Evolutionary conservation across 2,797 vertebrate species (phyloP), one percentile per base, ranked within the genome.

Genomic region (Onychomys leucogaster): DNA sequence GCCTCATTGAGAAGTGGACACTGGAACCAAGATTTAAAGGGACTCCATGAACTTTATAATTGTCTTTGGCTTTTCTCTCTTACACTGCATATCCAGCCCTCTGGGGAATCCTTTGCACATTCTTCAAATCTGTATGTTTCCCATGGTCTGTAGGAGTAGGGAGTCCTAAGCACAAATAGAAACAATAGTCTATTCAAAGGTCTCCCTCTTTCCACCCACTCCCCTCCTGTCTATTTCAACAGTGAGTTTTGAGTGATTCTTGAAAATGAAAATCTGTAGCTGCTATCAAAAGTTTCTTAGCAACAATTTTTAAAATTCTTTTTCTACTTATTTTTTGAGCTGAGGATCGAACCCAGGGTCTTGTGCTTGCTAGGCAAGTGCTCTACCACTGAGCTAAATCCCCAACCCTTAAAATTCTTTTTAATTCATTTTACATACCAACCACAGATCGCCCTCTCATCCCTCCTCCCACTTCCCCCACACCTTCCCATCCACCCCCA

Each of bases 231-330:
- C 57, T 41, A 61, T 43, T 82, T 27, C 57, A 83, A 59, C n/a
- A 59, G 9, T 63, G 81, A 83, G 61, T 41, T 63, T 84, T 61
- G 27, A 84, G 41, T 46, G 41, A 32, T 84, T 84, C 27, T 34
- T 65, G 67, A 14, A 59, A 91, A 77, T 78, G 34, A 82, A 87
- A 87, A 67, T 73, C 61, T 41, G 14, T 34, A 32, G 43, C 41
- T 95, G 41, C 41, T 83, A 11, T 94, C 27, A 76, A 41, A 92
- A 92, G 4, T 76, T 90, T 32, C n/a, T 90, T 76, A 76, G 73
- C 16, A 94, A 55, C 37, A 6, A 59, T 32, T n/a, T 12, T n/a
- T 6, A 37, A 49, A 76, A n/a, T n/a, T n/a, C n/a, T n/a, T n/a
- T n/a, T n/a, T n/a, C n/a, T n/a, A n/a, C n/a, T n/a, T n/a, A n/a